phyloP scores from a whole-genome alignment of 2,113 vertebrate species.

The Stictonetta naevosa region DNA sequence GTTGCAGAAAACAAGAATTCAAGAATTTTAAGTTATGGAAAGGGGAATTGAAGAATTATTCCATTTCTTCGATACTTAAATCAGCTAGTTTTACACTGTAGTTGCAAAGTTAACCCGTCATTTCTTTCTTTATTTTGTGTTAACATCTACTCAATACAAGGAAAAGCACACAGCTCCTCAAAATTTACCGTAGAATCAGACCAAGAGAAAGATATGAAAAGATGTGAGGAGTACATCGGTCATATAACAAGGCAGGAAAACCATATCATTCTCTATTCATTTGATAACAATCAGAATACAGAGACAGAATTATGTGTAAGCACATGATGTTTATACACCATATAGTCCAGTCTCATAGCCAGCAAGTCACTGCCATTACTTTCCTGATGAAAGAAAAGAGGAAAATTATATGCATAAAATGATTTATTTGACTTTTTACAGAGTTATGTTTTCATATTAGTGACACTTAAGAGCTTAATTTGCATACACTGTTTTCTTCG shows the following conservation, averaged over 20 bases:
- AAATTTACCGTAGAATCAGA: neutral
- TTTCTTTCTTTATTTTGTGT: neutral
- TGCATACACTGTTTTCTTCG: neutral
- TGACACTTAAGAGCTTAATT: neutral
- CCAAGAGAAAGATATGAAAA: neutral
- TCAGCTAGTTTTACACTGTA: neutral
- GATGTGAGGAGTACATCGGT: neutral
- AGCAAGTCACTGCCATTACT: neutral
- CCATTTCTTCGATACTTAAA: neutral
- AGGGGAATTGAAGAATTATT: neutral
- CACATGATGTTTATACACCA: neutral
- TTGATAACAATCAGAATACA: neutral
- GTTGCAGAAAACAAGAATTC: too few relatives aligned
- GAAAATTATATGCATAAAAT: neutral
- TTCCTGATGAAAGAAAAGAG: neutral
- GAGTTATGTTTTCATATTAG: neutral
- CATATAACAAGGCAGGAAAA: neutral
- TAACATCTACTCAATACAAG: neutral
- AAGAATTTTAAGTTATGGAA: neutral
- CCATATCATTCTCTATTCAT: neutral
- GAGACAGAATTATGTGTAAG: neutral
- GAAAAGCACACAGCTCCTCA: neutral
- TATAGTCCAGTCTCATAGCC: neutral
- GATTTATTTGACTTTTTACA: neutral
- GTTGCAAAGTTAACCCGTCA: constrained; percentile 13